Conservation (phyloP, 37 sponge, comb jelly and placozoan genomes). For the Cliona cf. orientalis region DNA sequence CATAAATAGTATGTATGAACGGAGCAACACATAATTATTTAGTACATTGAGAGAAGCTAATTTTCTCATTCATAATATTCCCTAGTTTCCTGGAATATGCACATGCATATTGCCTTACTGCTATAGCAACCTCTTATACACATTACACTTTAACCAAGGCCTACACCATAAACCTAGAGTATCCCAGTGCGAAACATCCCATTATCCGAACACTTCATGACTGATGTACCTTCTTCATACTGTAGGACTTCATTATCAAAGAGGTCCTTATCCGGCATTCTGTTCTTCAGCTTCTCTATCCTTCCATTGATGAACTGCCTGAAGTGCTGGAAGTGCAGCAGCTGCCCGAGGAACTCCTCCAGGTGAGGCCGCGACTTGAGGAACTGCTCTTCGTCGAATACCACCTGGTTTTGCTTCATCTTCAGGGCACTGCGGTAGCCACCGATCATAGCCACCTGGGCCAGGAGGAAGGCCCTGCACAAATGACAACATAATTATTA, state of each 20-base stretch:
- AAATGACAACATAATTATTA: too few species aligned
- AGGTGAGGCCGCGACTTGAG: constrained; percentile 57
- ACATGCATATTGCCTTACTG: too few species aligned
- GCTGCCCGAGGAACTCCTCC: constrained; percentile 61
- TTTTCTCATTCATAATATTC: too few species aligned
- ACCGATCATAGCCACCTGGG: constrained; percentile 76
- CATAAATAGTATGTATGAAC: too few species aligned
- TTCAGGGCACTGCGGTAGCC: constrained; percentile 74
- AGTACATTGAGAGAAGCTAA: too few species aligned
- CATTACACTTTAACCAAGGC: neutral
- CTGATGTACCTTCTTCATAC: constrained; percentile 63
- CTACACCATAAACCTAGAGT: neutral
- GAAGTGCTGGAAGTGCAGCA: constrained; percentile 91
- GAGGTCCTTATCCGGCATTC: constrained; percentile 49
- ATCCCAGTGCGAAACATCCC: too few species aligned
- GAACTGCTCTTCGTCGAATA: constrained; percentile 81
- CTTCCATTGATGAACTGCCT: constrained; percentile 80
- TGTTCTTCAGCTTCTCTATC: constrained; percentile 56
- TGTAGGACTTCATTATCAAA: constrained; percentile 70
- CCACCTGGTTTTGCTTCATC: constrained; percentile 53
- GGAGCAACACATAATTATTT: too few species aligned
- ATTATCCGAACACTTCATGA: too few species aligned
- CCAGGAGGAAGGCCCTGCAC: constrained; percentile 64
- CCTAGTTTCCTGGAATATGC: too few species aligned
- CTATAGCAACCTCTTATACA: neutral